Percentiles rank a stretch among this genome's conserved stretches.
Conservation (phyloP, 2,113 vertebrate genomes). For the Bungarus multicinctus region DNA sequence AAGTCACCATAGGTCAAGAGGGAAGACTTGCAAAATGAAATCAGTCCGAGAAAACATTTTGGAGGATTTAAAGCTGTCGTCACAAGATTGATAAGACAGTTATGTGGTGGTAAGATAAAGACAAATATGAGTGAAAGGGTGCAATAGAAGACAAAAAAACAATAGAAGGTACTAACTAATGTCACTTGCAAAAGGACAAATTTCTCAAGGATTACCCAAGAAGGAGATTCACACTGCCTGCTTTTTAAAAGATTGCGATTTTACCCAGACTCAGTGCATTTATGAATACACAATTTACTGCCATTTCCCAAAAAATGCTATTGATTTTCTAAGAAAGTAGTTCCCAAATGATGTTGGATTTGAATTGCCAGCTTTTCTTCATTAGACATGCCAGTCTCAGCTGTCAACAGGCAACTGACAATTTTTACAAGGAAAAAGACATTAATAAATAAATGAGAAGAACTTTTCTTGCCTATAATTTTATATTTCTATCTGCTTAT, state of each 20-base stretch:
- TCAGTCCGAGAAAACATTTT: background rate
- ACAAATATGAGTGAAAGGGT: background rate
- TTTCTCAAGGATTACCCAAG: background rate
- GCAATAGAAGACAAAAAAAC: background rate
- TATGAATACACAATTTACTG: slow-evolving; percentile 35
- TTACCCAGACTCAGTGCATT: background rate
- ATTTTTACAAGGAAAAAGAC: background rate
- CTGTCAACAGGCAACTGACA: background rate
- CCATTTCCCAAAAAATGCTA: background rate
- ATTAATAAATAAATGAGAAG: background rate
- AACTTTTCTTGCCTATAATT: background rate
- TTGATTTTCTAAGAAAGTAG: background rate
- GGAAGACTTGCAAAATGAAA: background rate
- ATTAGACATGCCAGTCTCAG: background rate
- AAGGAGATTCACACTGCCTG: background rate
- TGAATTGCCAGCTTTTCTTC: background rate
- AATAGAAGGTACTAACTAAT: background rate
- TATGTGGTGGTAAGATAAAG: background rate
- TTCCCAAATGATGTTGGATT: background rate
- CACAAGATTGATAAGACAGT: background rate
- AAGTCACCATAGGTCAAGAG: background rate
- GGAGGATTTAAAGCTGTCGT: background rate
- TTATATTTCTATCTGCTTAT: background rate
- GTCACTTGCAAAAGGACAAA: background rate
- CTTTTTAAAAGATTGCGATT: slow-evolving; percentile 34